These are phyloP conservation scores for Sebastes umbrosus DNA, from an alignment of 2,797 vertebrate genomes.

Conservation along the genomic window DNA sequence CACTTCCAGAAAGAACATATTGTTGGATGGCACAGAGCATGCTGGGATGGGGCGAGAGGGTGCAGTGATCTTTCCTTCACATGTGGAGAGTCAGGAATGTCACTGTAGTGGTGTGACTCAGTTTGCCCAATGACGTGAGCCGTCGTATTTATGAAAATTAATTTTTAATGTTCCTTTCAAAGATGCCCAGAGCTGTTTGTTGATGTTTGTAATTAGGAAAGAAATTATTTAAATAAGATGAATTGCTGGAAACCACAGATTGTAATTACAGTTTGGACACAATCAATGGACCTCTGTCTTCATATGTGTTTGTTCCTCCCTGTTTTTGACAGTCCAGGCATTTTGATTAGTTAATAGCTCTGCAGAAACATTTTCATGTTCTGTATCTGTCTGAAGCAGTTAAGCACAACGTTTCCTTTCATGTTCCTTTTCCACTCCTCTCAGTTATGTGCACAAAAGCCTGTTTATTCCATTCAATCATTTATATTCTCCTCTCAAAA, in stretches of 20 bases:
- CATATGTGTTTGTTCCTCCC: constrained; percentile 34
- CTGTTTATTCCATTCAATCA: background rate
- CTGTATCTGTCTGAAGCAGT: background rate
- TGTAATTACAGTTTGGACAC: constrained; percentile 44
- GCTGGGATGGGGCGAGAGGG: constrained; percentile 39
- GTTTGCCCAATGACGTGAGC: constrained; percentile 29
- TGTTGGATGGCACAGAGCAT: constrained; percentile 34
- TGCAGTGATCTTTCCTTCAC: constrained; percentile 29
- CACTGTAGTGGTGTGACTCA: constrained; percentile 32
- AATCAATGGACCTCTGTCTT: constrained; percentile 59
- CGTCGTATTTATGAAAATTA: background rate
- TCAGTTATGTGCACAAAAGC: background rate
- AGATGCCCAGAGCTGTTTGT: constrained; percentile 10
- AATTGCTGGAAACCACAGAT: constrained; percentile 37
- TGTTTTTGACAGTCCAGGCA: constrained; percentile 39
- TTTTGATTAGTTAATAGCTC: constrained; percentile 41
- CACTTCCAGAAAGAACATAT: constrained; percentile 53
- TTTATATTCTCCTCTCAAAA: background rate
- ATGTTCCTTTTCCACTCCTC: constrained; percentile 7
- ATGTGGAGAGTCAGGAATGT: constrained; percentile 22
- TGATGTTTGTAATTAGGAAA: constrained; percentile 41
- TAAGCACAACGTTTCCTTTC: constrained; percentile 10
- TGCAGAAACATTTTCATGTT: constrained; percentile 13
- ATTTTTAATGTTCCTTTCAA: constrained; percentile 6
- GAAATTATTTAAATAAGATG: background rate